Conservation (phyloP, 2,113 vertebrate species). For the Siniperca knerii region DNA sequence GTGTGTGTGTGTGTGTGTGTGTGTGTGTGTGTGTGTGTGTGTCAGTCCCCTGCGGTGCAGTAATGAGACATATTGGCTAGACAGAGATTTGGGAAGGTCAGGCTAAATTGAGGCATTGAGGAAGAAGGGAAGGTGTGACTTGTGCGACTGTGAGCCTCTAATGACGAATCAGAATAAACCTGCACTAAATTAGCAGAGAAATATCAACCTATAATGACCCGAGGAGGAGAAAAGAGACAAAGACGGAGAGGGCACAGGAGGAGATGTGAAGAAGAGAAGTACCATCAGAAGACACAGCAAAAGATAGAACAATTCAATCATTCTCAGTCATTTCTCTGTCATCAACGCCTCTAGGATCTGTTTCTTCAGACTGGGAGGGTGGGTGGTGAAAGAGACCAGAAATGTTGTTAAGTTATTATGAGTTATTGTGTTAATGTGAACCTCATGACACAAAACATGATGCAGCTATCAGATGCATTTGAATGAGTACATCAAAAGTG, state of each 20-base stretch:
- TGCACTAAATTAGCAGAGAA: slow-evolving; percentile 41
- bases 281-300: background rate
- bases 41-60: slow-evolving; percentile 57
- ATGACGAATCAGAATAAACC: slow-evolving; percentile 62
- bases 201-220: slow-evolving; percentile 40
- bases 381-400: slow-evolving; percentile 10
- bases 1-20: slow-evolving; percentile 10
- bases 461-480: slow-evolving; percentile 47
- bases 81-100: slow-evolving; percentile 75
- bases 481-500: slow-evolving; percentile 30
- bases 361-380: slow-evolving; percentile 3
- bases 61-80: slow-evolving; percentile 77
- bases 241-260: background rate
- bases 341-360: slow-evolving; percentile 36
- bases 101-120: slow-evolving; percentile 63
- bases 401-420: slow-evolving; percentile 37
- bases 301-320: slow-evolving; percentile 32
- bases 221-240: slow-evolving; percentile 28
- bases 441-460: slow-evolving; percentile 25
- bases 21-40: slow-evolving; percentile 5
- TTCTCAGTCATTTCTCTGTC: slow-evolving; percentile 38
- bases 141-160: slow-evolving; percentile 35
- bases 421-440: slow-evolving; percentile 3
- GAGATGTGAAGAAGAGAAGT: background rate
- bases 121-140: slow-evolving; percentile 59